Conservation (phyloP, 2,888 invertebrate genomes). For the Cosmia pyralina region DNA sequence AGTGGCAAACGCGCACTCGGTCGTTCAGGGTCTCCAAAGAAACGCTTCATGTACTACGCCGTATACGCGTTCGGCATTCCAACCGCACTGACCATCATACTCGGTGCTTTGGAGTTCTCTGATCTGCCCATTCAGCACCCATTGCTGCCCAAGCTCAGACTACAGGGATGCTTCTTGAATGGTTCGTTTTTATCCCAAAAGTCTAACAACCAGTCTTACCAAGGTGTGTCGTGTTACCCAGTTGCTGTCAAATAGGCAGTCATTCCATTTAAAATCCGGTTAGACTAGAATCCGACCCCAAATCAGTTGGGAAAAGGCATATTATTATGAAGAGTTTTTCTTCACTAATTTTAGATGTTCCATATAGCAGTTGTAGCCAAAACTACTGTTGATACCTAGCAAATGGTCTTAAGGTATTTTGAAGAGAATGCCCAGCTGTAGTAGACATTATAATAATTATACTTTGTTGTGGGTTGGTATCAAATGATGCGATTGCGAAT, state of each 20-base stretch:
- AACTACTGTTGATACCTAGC: too few relatives aligned
- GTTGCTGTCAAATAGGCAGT: background rate
- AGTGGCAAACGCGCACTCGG: constrained; percentile 83
- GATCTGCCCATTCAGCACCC: constrained; percentile 72
- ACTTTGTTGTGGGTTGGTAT: background rate
- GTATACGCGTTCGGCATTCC: constrained; percentile 84
- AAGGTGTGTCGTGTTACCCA: too few relatives aligned
- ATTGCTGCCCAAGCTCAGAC: constrained; percentile 75
- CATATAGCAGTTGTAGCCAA: background rate
- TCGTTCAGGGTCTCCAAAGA: constrained; percentile 72
- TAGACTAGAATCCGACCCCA: background rate
- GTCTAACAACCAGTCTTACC: background rate
- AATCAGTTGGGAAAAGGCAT: background rate
- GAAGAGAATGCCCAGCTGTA: background rate
- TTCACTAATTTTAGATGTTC: background rate
- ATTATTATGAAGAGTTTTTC: background rate
- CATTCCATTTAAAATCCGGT: too few relatives aligned
- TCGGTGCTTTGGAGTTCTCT: constrained; percentile 80
- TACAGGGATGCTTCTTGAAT: constrained; percentile 81
- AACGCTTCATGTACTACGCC: constrained; percentile 79
- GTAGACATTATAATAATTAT: too few relatives aligned
- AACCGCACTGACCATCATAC: constrained; percentile 75
- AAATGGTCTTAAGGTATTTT: background rate
- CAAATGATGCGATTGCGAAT: background rate
- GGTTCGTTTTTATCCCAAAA: constrained; percentile 66